phyloP scores from a whole-genome alignment of 2,888 invertebrate species.

The Tillus elongatus region DNA sequence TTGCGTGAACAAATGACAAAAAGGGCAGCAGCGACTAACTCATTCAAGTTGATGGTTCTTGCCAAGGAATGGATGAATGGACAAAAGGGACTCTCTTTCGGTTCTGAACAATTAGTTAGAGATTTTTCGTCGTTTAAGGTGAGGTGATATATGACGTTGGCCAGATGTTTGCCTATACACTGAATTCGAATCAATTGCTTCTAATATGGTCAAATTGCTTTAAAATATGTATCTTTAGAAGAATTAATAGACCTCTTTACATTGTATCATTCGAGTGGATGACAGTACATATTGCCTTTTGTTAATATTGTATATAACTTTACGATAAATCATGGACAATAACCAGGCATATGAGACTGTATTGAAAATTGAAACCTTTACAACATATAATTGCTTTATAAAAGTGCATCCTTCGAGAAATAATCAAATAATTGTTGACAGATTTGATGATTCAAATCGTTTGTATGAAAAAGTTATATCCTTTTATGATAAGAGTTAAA shows the following conservation, averaged over 20 bases:
- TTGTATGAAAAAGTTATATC: too few relatives aligned
- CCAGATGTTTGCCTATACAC: slow-evolving; percentile 31
- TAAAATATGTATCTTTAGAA: slow-evolving; percentile 36
- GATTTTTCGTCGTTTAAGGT: slow-evolving; percentile 39
- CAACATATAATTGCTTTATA: too few relatives aligned
- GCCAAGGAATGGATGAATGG: slow-evolving; percentile 27
- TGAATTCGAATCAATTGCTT: slow-evolving; percentile 34
- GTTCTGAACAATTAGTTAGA: slow-evolving; percentile 36
- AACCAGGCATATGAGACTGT: too few relatives aligned
- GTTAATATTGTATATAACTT: too few relatives aligned
- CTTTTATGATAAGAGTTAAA: too few relatives aligned
- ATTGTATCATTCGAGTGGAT: too few relatives aligned
- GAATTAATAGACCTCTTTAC: slow-evolving; percentile 31
- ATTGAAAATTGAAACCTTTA: too few relatives aligned
- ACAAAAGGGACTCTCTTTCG: slow-evolving; percentile 27
- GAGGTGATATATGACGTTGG: slow-evolving; percentile 35
- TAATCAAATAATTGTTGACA: too few relatives aligned
- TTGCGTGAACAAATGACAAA: slow-evolving; percentile 35
- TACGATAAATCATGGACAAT: too few relatives aligned
- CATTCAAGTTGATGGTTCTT: slow-evolving; percentile 31
- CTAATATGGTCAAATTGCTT: slow-evolving; percentile 42
- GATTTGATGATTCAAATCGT: too few relatives aligned
- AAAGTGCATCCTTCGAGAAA: too few relatives aligned
- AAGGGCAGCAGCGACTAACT: slow-evolving; percentile 30
- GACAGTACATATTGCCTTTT: too few relatives aligned